Base-by-base conservation (phyloP, 2,113 vertebrate species). In the Lutjanus erythropterus region DNA sequence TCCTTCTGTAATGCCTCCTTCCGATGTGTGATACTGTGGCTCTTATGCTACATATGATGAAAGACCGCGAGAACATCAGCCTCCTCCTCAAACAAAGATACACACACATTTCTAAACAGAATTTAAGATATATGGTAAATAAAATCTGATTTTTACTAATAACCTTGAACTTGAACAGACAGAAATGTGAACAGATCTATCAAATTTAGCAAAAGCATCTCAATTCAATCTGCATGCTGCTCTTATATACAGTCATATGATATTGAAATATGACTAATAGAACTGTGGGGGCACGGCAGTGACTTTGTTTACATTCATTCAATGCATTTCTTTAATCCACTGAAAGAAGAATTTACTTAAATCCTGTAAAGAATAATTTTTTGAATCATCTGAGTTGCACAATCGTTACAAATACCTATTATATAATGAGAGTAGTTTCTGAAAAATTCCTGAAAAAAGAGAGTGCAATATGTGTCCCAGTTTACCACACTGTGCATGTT, bases 181-280 rank as follows among this genome's bases (percentile, higher is more conserved):
- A 67, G 59, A 81, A 81, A 89, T 56, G 3, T 70, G 74, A 81
- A 56, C 5, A 25, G 31, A 67, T 80, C 75, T 86, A 76, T 86
- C 55, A 80, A 66, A 81, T 85, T 70, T 69, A 73, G 74, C 46
- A 21, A 59, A 71, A 77, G 29, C 47, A 65, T 47, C 42, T 70
- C 35, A 61, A 53, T 80, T 71, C n/a, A 82, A 69, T 83, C 56
- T 55, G 59, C 35, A 37, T 56, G 49, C 12, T 6, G 33, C 52
- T 47, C 60, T 52, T 62, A 33, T 18, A 49, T 41, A 39, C 21
- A 52, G 80, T 77, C 39, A 73, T 73, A 71, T 35, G 64, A 86
- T 70, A 80, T 31, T 64, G 65, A 69, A 80, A 81, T 50, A 75
- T 37, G 59, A 76, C 47, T 69, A 19, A 42, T 1, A 59, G 41